A percentile compares a stretch with the other conserved stretches of the same genome.
These are phyloP conservation scores for Anoplopoma fimbria DNA, from an alignment of 2,113 vertebrate species.

Conservation along the genomic window DNA sequence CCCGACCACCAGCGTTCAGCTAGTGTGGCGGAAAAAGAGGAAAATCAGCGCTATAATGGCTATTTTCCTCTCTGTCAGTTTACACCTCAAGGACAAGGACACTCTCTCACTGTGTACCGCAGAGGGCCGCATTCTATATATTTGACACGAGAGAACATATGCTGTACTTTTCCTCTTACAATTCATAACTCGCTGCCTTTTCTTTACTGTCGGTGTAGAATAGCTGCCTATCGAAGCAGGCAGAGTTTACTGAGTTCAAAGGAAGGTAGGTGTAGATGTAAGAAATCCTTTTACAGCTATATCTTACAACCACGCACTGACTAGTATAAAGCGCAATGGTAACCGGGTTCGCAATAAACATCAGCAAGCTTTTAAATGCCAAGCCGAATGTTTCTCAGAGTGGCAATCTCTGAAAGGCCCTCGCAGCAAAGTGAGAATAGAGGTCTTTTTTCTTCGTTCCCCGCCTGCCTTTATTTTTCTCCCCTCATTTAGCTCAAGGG, in stretches of 20 bases:
- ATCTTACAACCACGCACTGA: conserved; percentile 16
- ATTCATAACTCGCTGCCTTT: background rate
- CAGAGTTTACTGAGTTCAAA: background rate
- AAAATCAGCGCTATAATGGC: conserved; percentile 39
- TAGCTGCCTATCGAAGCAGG: background rate
- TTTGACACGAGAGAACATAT: background rate
- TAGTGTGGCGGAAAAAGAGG: conserved; percentile 37
- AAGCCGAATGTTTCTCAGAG: conserved; percentile 48
- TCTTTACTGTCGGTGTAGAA: background rate
- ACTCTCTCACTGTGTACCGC: background rate
- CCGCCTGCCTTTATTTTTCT: conserved; percentile 23
- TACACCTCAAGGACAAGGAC: conserved; percentile 64
- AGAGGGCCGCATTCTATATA: background rate
- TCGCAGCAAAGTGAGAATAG: conserved; percentile 46
- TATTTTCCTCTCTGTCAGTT: conserved; percentile 62
- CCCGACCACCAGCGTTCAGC: conserved; percentile 19
- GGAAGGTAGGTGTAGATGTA: background rate
- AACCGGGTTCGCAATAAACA: conserved; percentile 31
- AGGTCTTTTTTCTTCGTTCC: conserved; percentile 19
- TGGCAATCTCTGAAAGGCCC: conserved; percentile 46
- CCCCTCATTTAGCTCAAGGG: conserved; percentile 50
- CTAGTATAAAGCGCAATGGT: conserved; percentile 13
- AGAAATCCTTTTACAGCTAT: background rate
- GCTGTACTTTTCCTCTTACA: background rate
- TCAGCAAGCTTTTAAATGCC: conserved; percentile 48